Conservation (phyloP, 2,113 vertebrate genomes). For the Rousettus leschenaultii region DNA sequence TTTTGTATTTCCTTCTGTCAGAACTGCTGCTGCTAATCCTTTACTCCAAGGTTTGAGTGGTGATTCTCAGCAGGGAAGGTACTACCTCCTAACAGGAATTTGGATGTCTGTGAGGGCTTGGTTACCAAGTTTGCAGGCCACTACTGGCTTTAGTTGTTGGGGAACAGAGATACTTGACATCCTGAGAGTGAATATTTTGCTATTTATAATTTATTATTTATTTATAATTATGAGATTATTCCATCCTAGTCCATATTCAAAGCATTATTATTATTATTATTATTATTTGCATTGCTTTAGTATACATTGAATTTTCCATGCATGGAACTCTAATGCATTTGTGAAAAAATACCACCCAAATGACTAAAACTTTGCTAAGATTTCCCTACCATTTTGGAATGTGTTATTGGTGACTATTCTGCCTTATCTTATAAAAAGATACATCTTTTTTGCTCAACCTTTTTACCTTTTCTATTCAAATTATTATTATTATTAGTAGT, state of each 20-base stretch:
- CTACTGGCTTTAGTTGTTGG: background rate
- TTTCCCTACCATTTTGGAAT: background rate
- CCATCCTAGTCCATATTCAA: background rate
- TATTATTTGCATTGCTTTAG: background rate
- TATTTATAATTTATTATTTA: background rate
- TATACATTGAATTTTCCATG: background rate
- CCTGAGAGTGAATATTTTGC: background rate
- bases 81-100: background rate
- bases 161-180: background rate
- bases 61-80: background rate
- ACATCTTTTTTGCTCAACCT: background rate
- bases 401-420: background rate
- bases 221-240: background rate
- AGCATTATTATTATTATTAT: no score
- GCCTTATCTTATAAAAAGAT: background rate
- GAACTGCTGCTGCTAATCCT: background rate
- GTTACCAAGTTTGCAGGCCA: background rate
- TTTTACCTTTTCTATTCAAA: background rate
- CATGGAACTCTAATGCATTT: background rate
- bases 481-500: no score
- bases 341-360: background rate
- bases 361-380: background rate
- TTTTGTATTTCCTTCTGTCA: background rate
- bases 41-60: background rate
- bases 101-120: background rate